Evolutionary conservation across 2,888 invertebrate genomes (phyloP), one percentile per base, ranked within the genome.

Genomic region (Drosophila rellima): DNA sequence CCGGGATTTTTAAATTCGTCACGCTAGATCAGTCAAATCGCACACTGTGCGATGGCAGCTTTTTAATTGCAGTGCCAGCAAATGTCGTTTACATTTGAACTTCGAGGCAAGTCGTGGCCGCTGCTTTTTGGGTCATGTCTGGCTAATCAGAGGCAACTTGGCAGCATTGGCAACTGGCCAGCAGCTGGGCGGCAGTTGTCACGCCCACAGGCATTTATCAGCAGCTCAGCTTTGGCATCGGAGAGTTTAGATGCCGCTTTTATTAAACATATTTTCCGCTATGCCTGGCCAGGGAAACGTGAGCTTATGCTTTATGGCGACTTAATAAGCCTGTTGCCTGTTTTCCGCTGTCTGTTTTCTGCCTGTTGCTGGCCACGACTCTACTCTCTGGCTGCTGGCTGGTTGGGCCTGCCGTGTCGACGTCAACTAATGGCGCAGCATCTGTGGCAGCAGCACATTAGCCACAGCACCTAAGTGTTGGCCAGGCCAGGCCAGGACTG

Each of bases 271-370:
- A 78, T 78, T 77, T 78, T 78, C 66, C 70, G 78, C 65, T 44
- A 59, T 56, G 67, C 45, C 57, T 48, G 51, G 44, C 1, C 55
- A 68, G 40, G 35, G 73, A 87, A 87, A 83, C 83, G 88, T 87
- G 83, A 84, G 88, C 88, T 87, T 87, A 88, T 87, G 83, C 78
- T 84, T 87, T 84, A 87, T 84, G 80, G 83, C 74, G 81, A 81
- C 85, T 85, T 88, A 85, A 85, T 85, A 88, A 85, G 88, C 83
- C 72, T 57, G 85, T 75, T 63, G 83, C 87, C 74, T 66, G 78
- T 80, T 82, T 78, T 76, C 78, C 33, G 61, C 59, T 63, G 54
- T 33, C 60, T 26, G 55, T 37, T 61, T 54, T 17, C 17, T 13
- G 61, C 44, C 17, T 13, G 31, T 45, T 70, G 64, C 72, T 59